Base-by-base conservation (phyloP, 1,140 invertebrate genomes). In the Drosophila mojavensis region DNA sequence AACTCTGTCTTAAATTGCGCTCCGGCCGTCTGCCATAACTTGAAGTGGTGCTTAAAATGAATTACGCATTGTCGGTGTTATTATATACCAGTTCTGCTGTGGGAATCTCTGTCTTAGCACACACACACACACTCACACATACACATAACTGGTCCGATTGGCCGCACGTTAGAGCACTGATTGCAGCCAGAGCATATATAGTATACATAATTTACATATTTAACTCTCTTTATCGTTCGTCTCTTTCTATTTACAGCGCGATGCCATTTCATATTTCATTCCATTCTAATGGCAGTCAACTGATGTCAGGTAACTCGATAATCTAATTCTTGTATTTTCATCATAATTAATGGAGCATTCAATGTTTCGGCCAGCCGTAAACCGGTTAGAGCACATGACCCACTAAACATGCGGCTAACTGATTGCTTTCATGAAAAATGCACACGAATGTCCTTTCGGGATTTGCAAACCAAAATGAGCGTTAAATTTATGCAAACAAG, bases 21-120 rank as follows among this genome's bases (percentile, higher is more conserved):
- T 63, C 64, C 45, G 79, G 59, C 68, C 66, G 76, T 88, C 79
- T 56, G 66, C 88, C 76, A 83, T 86, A 88, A 82, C 79, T 67
- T 81, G 88, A 86, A 88, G 83, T 86, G 79, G 83, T 86, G 83
- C 83, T 86, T 86, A 88, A 86, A 89, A 79, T 89, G 83, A 86
- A 89, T 86, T 88, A 86, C 88, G 83, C 83, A 82, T 79, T 82
- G 64, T 68, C 71, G 13, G 63, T 55, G 56, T 67, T 85, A 64
- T 82, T 67, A 68, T 78, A 66, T 66, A 64, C 60, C 62, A 48
- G 17, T 63, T 30, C 24, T 56, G 45, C 53, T 39, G 54, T 73
- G 56, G 39, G 51, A 39, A 24, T 68, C 28, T 51, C 30, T 62
- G 55, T 68, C 43, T 64, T 47, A 62, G n/a, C 1, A 10, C 28